phyloP scores from a whole-genome alignment of 2,113 vertebrate species.

The Amphilophus citrinellus region DNA sequence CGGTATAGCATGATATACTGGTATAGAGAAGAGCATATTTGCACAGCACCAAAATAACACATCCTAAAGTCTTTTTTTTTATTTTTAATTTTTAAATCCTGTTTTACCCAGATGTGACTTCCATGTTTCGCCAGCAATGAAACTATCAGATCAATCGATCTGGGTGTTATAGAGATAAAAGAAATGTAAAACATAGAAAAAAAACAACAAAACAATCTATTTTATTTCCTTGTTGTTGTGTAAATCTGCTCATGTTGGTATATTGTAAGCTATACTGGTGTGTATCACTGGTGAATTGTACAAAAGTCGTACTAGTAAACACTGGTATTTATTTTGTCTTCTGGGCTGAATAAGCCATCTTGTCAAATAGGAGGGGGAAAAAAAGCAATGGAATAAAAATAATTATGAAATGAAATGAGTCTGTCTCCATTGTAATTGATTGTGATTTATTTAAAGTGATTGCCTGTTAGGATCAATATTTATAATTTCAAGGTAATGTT shows the following conservation, averaged over 20 bases:
- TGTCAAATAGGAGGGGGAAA: conserved; percentile 71
- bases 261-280: conserved; percentile 77
- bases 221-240: conserved; percentile 74
- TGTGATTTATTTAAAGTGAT: not conserved
- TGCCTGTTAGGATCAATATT: not conserved
- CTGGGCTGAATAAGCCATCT: conserved; percentile 63
- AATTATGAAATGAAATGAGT: conserved; percentile 58
- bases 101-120: conserved; percentile 58
- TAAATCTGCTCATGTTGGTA: conserved; percentile 79
- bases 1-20: conserved; percentile 67
- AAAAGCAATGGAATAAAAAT: conserved; percentile 74
- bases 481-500: not conserved
- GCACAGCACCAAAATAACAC: conserved; percentile 72
- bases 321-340: conserved; percentile 83
- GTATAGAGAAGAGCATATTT: conserved; percentile 73
- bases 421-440: not conserved
- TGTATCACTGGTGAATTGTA: conserved; percentile 79
- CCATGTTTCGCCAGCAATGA: conserved; percentile 56
- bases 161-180: conserved; percentile 50
- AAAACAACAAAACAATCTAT: conserved; percentile 52
- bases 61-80: conserved; percentile 21
- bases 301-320: conserved; percentile 77
- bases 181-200: not conserved
- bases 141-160: conserved; percentile 38
- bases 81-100: conserved; percentile 37